phyloP scores from a whole-genome alignment of 2,888 invertebrate genomes.

The Athripsodes cinereus region DNA sequence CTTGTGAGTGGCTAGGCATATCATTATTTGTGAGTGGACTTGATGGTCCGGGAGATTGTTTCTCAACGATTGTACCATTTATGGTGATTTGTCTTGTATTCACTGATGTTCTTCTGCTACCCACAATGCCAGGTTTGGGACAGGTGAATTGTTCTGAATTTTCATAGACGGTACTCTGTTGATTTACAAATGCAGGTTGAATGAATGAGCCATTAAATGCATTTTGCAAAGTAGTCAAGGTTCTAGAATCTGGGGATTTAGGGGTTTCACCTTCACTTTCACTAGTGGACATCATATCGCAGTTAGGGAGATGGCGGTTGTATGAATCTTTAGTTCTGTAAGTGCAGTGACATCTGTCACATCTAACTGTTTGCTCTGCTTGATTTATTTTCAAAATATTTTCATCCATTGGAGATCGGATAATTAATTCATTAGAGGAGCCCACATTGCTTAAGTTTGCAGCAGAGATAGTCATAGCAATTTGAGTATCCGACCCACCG shows the following conservation, averaged over 20 bases:
- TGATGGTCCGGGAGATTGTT: conserved; percentile 46
- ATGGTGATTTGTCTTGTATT: conserved; percentile 50
- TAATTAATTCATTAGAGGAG: conserved; percentile 45
- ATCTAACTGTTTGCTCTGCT: conserved; percentile 72
- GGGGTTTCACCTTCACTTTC: conserved; percentile 75
- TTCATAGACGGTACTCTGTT: conserved; percentile 38
- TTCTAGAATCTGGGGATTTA: conserved; percentile 50
- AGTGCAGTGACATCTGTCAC: conserved; percentile 81
- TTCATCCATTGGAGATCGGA: conserved; percentile 42
- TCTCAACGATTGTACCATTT: conserved; percentile 50
- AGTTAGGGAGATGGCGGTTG: conserved; percentile 69
- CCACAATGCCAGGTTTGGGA: conserved; percentile 47
- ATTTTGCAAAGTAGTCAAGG: conserved; percentile 46
- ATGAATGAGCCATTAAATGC: conserved; percentile 49
- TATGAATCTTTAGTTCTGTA: conserved; percentile 78
- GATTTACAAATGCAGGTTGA: conserved; percentile 48
- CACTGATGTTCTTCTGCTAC: conserved; percentile 46
- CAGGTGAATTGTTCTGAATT: conserved; percentile 39
- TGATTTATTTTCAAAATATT: conserved; percentile 40
- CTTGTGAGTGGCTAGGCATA: conserved; percentile 1
- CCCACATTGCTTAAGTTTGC: conserved; percentile 39
- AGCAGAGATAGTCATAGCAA: conserved; percentile 48
- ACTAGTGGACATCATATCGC: conserved; percentile 73
- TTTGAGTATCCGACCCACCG: conserved; percentile 45
- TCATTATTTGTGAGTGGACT: conserved; percentile 32